A percentile compares a stretch with the other conserved stretches of the same genome.
Conservation (phyloP, 2,888 invertebrate species). For the Pseudococcus jackbeardsleyi region DNA sequence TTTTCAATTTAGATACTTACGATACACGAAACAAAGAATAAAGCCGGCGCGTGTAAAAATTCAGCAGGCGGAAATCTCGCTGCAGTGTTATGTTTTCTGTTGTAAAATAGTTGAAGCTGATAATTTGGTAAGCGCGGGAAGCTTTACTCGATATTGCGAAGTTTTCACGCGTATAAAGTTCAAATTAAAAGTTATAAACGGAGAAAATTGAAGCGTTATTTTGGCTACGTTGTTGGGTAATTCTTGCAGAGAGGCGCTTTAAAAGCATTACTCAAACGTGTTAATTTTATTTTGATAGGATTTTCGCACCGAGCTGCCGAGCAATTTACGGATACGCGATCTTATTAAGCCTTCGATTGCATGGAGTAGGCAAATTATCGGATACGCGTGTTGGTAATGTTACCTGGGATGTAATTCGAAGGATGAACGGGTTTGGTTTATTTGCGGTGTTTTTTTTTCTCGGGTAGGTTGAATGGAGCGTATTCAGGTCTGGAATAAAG, state of each 20-base stretch:
- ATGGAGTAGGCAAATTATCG: slow-evolving; percentile 1
- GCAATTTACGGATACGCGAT: neutral
- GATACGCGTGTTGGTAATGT: neutral
- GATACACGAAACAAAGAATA: neutral
- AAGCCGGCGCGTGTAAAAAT: neutral
- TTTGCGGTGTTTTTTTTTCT: neutral
- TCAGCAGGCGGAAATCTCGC: neutral
- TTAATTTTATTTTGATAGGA: slow-evolving; percentile 43
- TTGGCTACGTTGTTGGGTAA: neutral
- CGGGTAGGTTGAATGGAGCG: no score
- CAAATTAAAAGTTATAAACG: slow-evolving; percentile 44
- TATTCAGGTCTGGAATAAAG: no score
- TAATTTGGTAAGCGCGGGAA: slow-evolving; percentile 22
- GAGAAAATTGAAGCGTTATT: slow-evolving; percentile 47
- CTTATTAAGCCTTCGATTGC: slow-evolving; percentile 28
- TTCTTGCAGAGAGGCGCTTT: slow-evolving; percentile 12
- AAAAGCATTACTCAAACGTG: slow-evolving; percentile 27
- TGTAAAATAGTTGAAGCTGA: slow-evolving; percentile 41
- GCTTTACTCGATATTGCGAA: slow-evolving; percentile 27
- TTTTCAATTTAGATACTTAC: neutral
- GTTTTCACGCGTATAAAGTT: slow-evolving; percentile 37
- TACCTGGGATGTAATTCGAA: neutral
- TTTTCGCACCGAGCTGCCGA: slow-evolving; percentile 14
- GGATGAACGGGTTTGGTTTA: neutral
- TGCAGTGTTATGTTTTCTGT: slow-evolving; percentile 24